Conservation (phyloP, 2,113 vertebrate species). For the Mirounga angustirostris region DNA sequence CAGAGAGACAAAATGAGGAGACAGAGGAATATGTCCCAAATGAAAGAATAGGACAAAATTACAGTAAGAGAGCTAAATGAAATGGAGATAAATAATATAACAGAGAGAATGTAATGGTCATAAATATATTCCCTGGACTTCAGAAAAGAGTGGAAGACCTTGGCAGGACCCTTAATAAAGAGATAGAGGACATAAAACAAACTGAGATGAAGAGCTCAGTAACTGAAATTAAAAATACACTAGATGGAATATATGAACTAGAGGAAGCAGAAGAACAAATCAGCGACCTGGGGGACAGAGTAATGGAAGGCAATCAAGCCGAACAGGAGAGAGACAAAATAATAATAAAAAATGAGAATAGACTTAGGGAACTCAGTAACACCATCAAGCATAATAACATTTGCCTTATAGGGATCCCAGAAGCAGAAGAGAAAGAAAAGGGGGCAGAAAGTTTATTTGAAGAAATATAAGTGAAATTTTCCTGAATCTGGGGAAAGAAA, state of each 20-base stretch:
- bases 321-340: neutral
- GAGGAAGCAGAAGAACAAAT: neutral
- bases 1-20: neutral
- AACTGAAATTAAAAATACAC: neutral
- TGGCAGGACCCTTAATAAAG: neutral
- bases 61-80: neutral
- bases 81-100: neutral
- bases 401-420: neutral
- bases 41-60: neutral
- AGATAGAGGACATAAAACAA: neutral
- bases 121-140: neutral
- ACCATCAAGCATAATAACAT: neutral
- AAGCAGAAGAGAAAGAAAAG: neutral
- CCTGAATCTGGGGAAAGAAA: neutral
- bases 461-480: neutral
- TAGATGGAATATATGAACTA: neutral
- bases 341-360: neutral
- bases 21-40: neutral
- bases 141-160: neutral
- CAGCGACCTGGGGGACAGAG: neutral
- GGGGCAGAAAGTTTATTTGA: neutral
- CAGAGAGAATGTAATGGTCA: neutral
- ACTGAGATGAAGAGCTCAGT: neutral
- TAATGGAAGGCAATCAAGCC: neutral
- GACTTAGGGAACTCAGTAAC: neutral